A percentile compares a stretch with the other conserved stretches of the same genome.
phyloP scores from a whole-genome alignment of 2,113 vertebrate genomes.

The Takifugu bimaculatus region DNA sequence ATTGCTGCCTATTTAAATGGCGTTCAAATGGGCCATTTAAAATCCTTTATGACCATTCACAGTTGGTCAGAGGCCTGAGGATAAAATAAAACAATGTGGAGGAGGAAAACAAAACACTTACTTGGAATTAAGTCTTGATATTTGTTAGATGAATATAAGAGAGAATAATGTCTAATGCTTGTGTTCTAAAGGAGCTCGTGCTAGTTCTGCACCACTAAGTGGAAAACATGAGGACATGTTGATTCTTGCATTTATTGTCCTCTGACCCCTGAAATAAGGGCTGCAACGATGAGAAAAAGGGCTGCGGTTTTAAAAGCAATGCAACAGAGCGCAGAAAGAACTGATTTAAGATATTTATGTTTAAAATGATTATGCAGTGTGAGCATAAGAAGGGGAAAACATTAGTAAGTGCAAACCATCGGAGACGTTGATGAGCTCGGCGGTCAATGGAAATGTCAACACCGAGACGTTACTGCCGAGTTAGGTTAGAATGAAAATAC shows the following conservation, averaged over 20 bases:
- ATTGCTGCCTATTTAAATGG: too few species aligned
- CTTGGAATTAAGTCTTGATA: too few species aligned
- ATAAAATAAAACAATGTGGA: background rate
- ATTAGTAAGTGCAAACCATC: constrained; percentile 70
- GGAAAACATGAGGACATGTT: too few species aligned
- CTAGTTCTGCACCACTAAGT: too few species aligned
- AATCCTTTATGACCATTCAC: background rate
- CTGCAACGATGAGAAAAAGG: too few species aligned
- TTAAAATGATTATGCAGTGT: constrained; percentile 46
- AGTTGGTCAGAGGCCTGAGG: background rate
- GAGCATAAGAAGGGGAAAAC: constrained; percentile 58
- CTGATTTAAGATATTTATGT: background rate
- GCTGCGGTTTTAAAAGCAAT: constrained; percentile 1
- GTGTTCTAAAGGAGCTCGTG: too few species aligned
- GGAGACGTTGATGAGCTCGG: constrained; percentile 25
- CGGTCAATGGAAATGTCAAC: constrained; percentile 34
- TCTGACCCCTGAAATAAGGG: too few species aligned
- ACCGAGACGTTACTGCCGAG: constrained; percentile 33
- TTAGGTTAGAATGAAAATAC: constrained; percentile 39
- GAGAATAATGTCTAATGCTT: too few species aligned
- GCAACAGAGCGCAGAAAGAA: constrained; percentile 10
- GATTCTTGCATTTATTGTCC: background rate
- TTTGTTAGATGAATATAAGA: too few species aligned
- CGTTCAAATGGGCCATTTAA: background rate
- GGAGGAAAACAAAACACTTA: too few species aligned